Evolutionary conservation across 2,888 invertebrate genomes (phyloP).

Genomic region (Sisyra nigra): DNA sequence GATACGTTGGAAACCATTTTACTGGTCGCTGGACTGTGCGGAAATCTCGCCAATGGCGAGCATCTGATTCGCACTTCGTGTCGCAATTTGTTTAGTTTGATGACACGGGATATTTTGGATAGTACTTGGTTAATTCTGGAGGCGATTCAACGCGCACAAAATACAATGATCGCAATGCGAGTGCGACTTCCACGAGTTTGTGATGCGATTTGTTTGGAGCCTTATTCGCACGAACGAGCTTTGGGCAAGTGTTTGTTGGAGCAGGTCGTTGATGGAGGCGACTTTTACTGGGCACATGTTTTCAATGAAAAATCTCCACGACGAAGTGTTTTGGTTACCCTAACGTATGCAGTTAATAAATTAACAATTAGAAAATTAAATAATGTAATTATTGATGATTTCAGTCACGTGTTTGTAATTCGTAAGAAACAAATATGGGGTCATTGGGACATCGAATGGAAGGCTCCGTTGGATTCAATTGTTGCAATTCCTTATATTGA

Average conservation of each 20-base stretch:
- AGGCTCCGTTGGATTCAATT: conserved; percentile 51
- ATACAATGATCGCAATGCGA: conserved; percentile 13
- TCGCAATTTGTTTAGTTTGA: not conserved
- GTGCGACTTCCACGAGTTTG: conserved; percentile 16
- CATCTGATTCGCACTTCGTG: not conserved
- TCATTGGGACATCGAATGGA: conserved; percentile 64
- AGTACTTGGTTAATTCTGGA: not conserved
- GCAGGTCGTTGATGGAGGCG: conserved; percentile 37
- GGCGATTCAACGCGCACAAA: not conserved
- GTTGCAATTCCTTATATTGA: conserved; percentile 44
- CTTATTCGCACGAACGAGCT: conserved; percentile 46
- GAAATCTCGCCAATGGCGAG: not conserved
- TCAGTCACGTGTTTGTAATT: conserved; percentile 55
- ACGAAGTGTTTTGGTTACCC: conserved; percentile 4
- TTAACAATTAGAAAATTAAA: conserved; percentile 7
- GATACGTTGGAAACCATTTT: not conserved
- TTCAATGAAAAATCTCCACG: not conserved
- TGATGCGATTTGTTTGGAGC: conserved; percentile 28
- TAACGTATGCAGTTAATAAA: conserved; percentile 1
- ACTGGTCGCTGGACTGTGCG: not conserved
- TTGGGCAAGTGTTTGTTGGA: conserved; percentile 41
- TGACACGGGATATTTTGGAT: not conserved
- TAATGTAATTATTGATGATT: conserved; percentile 16
- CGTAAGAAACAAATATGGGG: conserved; percentile 53
- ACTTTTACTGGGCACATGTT: conserved; percentile 44